Evolutionary conservation across 2,888 invertebrate genomes (phyloP).

Genomic region (Limnephilus auricula): DNA sequence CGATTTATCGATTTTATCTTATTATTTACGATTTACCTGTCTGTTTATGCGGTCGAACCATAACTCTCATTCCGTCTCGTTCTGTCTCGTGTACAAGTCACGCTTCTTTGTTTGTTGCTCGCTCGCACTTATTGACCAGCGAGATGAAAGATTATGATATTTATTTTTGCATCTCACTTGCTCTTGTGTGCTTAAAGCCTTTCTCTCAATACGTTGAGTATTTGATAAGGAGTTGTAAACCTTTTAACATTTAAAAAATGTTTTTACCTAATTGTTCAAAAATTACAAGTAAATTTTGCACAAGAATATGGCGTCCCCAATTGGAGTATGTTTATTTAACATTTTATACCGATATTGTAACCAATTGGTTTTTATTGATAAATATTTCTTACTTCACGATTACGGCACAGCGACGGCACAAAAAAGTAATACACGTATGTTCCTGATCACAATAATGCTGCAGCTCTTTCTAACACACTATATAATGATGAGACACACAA

Average conservation of each 20-base stretch:
- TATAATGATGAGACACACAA: no score
- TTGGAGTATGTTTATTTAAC: no score
- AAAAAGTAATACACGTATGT: no score
- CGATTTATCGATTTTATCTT: constrained; percentile 40
- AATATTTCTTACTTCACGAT: no score
- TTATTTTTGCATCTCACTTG: constrained; percentile 2
- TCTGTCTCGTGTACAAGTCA: neutral
- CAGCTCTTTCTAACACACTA: no score
- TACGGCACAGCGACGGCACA: no score
- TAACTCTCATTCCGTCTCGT: neutral
- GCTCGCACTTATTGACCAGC: constrained; percentile 1
- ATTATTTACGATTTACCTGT: constrained; percentile 36
- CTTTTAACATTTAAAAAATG: neutral
- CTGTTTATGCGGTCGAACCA: constrained; percentile 3
- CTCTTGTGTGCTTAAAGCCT: neutral
- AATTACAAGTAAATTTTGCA: no score
- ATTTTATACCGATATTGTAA: no score
- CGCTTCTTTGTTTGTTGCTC: neutral
- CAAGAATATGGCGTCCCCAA: no score
- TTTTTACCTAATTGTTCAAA: no score
- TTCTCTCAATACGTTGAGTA: neutral
- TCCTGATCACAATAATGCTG: no score
- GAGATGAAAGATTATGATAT: neutral
- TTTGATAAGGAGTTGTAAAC: neutral
- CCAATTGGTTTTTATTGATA: no score